Evolutionary conservation across 2,888 invertebrate genomes (phyloP).

Genomic region (Dastarcus helophoroides): DNA sequence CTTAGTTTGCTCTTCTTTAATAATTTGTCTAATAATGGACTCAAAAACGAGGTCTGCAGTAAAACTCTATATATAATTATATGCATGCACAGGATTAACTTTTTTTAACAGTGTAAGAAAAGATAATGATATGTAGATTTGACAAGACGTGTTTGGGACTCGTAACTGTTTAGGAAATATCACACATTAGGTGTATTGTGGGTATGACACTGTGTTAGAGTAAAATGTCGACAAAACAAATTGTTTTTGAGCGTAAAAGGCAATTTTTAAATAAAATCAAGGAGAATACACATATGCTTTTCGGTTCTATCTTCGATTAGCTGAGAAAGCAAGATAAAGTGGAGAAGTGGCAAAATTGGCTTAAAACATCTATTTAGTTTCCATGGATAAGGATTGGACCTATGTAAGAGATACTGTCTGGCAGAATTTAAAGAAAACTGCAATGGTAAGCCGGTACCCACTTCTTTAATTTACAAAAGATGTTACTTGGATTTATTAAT

Average conservation of each 20-base stretch:
- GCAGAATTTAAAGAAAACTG: constrained; percentile 11
- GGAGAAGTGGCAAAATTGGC: constrained; percentile 9
- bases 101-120: no score
- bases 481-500: constrained; percentile 7
- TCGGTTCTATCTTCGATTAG: constrained; percentile 11
- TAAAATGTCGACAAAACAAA: constrained; percentile 10
- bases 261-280: constrained; percentile 11
- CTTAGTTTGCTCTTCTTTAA: no score
- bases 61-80: no score
- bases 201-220: no score
- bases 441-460: constrained; percentile 10
- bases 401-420: constrained; percentile 12
- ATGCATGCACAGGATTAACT: no score
- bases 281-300: constrained; percentile 12
- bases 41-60: no score
- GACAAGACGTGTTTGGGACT: no score
- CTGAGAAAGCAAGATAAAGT: constrained; percentile 11
- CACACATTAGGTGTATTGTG: no score
- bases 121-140: no score
- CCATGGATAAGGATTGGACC: constrained; percentile 10
- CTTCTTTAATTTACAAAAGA: constrained; percentile 6
- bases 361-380: constrained; percentile 8
- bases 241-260: constrained; percentile 11
- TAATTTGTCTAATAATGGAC: no score
- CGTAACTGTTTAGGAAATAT: no score